These are phyloP conservation scores for Bellardia pandia DNA, from an alignment of 2,888 invertebrate species.

Conservation along the genomic window DNA sequence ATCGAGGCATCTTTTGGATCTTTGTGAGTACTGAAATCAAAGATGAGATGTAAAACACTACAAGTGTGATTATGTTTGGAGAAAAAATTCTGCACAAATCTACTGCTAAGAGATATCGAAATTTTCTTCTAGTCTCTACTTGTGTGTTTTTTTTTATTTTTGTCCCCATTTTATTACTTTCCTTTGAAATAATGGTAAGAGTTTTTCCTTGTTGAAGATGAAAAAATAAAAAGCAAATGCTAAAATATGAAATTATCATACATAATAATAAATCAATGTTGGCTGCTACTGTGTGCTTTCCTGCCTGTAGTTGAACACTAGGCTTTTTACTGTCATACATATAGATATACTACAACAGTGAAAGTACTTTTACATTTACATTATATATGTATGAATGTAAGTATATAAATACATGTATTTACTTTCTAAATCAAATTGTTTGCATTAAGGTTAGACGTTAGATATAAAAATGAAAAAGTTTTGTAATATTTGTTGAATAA, in stretches of 20 bases:
- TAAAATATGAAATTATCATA: slow-evolving; percentile 40
- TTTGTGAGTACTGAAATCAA: too few species aligned
- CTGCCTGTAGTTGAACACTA: background rate
- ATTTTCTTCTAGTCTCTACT: slow-evolving; percentile 10
- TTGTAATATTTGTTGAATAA: slow-evolving; percentile 12
- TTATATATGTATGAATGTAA: background rate
- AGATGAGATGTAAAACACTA: background rate
- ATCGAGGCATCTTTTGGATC: too few species aligned
- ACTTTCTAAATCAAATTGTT: slow-evolving; percentile 39
- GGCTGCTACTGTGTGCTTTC: background rate
- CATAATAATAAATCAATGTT: slow-evolving; percentile 55
- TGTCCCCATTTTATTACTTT: slow-evolving; percentile 9
- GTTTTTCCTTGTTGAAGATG: background rate
- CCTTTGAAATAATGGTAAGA: background rate
- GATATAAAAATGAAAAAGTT: background rate
- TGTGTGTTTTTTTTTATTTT: background rate
- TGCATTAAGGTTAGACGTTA: slow-evolving; percentile 30
- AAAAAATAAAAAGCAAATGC: background rate
- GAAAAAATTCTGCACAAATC: background rate
- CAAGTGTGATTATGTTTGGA: background rate
- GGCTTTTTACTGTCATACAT: background rate
- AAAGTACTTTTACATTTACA: background rate
- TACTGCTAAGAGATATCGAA: background rate
- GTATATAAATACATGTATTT: slow-evolving; percentile 14
- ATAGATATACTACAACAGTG: background rate